Base-by-base conservation (phyloP, 2,113 vertebrate species). In the Caranx ignobilis region DNA sequence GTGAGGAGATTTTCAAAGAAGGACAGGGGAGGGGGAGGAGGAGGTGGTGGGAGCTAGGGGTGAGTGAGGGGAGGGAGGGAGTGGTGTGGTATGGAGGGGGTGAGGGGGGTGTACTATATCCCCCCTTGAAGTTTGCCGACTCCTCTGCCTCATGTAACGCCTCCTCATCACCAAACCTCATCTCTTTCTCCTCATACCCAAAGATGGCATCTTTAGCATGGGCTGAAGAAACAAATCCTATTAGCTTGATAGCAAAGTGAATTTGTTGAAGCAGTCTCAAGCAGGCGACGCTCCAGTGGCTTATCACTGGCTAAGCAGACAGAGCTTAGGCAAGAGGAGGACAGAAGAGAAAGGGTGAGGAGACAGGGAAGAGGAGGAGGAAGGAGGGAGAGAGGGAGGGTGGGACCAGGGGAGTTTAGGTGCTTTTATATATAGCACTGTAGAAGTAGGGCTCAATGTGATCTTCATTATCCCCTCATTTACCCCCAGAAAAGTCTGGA, bases 191-290 rank as follows among this genome's bases (percentile, higher is more conserved):
- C 21, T 77, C 71, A 41, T 77, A 83, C 82, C 72, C 79, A 75
- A 54, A 90, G 81, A 92, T 81, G 86, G 78, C 79, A 89, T 82
- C 85, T 86, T 81, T 77, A 72, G 80, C 56, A 83, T 34, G 55
- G 65, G 65, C 76, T 31, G 67, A 67, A 79, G 77, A 84, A 77
- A 80, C 60, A 68, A 71, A 90, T 94, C 86, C 77, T 85, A 92
- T 93, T 91, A 94, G 83, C 87, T 82, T 81, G 70, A 88, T 79
- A 84, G 82, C 73, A 81, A 91, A 91, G 78, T 85, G 85, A 89
- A 79, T 90, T 89, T 91, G 77, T 84, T 81, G 76, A 84, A 84
- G 85, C 72, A 68, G 79, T 74, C 81, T 75, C 62, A 74, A 88
- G 75, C 73, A 86, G 87, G 89, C 82, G 43, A 83, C 70, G 78